Percentiles rank a stretch among this genome's conserved stretches.
These are phyloP conservation scores for Reticulitermes lucifugus DNA, from an alignment of 2,888 invertebrate genomes.

Conservation along the genomic window DNA sequence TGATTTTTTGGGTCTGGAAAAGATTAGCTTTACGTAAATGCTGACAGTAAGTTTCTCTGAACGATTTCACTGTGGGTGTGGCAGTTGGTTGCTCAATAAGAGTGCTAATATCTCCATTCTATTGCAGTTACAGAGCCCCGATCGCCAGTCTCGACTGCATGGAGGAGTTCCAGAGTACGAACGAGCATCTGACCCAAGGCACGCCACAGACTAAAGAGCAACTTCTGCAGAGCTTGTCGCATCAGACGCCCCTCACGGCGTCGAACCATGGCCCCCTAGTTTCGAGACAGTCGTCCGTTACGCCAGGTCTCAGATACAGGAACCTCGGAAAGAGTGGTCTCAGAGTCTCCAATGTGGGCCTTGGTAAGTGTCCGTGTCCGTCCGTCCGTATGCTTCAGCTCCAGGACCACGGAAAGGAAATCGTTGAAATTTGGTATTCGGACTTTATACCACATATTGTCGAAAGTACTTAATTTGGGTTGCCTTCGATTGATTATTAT, in stretches of 20 bases:
- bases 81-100: too few species aligned
- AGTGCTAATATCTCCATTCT: slow-evolving; percentile 30
- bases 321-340: slow-evolving; percentile 96
- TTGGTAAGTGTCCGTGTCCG: slow-evolving; percentile 68
- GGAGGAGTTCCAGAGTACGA: slow-evolving; percentile 88
- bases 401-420: too few species aligned
- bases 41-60: too few species aligned
- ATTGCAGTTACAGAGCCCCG: slow-evolving; percentile 86
- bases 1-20: too few species aligned
- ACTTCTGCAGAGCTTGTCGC: slow-evolving; percentile 60
- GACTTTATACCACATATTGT: neutral
- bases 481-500: too few species aligned
- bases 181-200: slow-evolving; percentile 59
- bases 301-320: slow-evolving; percentile 88
- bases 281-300: slow-evolving; percentile 69
- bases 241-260: slow-evolving; percentile 67
- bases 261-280: slow-evolving; percentile 65
- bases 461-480: too few species aligned
- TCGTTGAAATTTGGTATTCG: too few species aligned
- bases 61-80: too few species aligned
- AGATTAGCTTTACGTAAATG: too few species aligned
- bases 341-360: slow-evolving; percentile 92
- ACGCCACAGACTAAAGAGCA: slow-evolving; percentile 67
- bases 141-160: slow-evolving; percentile 94
- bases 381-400: too few species aligned